Conservation (phyloP, 92 coral and sea anemone species). For the Parazoanthus atlanticus region DNA sequence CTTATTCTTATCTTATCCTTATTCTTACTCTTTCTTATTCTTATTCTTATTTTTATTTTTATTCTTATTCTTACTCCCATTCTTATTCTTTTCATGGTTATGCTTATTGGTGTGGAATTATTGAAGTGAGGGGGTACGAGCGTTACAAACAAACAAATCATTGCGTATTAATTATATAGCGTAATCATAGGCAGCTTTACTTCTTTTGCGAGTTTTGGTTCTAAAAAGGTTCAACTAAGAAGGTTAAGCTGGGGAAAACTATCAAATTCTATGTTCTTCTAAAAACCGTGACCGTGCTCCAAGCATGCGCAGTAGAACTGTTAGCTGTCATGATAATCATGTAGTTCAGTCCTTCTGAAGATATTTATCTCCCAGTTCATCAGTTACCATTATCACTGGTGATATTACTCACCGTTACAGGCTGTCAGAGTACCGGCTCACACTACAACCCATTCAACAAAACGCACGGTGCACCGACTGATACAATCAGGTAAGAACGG, state of each 20-base stretch:
- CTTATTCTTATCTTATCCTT: not conserved
- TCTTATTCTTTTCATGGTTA: no score
- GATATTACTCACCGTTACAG: not conserved
- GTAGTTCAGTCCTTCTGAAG: not conserved
- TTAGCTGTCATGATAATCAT: not conserved
- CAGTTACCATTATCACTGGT: not conserved
- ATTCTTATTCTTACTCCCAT: no score
- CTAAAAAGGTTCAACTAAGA: not conserved
- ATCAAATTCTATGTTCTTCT: no score
- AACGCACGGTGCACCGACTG: conserved; percentile 50
- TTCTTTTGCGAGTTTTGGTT: not conserved
- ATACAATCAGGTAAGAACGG: conserved; percentile 29
- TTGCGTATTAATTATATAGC: not conserved
- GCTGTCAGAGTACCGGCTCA: conserved; percentile 53
- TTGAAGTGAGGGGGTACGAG: not conserved
- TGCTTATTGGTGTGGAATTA: no score
- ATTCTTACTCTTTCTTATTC: no score
- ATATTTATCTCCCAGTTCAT: not conserved
- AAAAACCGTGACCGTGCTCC: no score
- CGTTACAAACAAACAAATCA: no score
- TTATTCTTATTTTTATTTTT: not conserved
- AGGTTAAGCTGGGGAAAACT: no score
- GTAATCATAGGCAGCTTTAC: not conserved
- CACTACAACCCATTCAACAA: conserved; percentile 53
- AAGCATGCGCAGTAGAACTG: no score